Conservation (phyloP, 2,797 vertebrate species). For the Rhinogobio ventralis region DNA sequence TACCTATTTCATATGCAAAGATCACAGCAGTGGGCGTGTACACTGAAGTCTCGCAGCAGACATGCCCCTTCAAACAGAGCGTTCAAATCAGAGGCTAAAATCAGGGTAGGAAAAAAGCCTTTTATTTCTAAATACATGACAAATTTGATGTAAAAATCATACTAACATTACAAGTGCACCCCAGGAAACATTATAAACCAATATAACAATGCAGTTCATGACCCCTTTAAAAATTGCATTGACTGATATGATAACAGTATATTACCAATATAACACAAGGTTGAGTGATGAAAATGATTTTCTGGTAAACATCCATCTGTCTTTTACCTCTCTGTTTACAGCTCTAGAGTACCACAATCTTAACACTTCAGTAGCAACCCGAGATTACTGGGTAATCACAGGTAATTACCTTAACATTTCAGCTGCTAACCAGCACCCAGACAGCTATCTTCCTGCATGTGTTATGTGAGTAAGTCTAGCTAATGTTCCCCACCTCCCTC, state of each 20-base stretch:
- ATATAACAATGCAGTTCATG: too few relatives aligned
- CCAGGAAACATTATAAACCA: too few relatives aligned
- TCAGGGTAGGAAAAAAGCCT: too few relatives aligned
- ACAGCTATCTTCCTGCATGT: constrained; percentile 31
- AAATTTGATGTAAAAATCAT: too few relatives aligned
- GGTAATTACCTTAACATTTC: constrained; percentile 76
- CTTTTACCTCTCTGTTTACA: constrained; percentile 66
- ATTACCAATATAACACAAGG: not conserved
- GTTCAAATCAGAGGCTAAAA: too few relatives aligned
- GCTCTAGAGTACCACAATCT: constrained; percentile 96
- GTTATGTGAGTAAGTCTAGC: constrained; percentile 18
- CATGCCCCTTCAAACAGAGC: too few relatives aligned
- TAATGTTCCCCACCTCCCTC: not conserved
- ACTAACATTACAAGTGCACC: too few relatives aligned
- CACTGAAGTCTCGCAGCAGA: too few relatives aligned
- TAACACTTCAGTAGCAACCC: constrained; percentile 90
- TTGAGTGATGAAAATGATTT: constrained; percentile 20
- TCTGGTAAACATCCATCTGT: constrained; percentile 20
- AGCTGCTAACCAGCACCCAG: constrained; percentile 23
- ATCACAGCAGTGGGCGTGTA: too few relatives aligned
- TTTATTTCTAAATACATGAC: too few relatives aligned
- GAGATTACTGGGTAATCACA: constrained; percentile 96
- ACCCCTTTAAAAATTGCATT: too few relatives aligned
- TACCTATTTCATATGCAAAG: too few relatives aligned
- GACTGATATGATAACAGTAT: not conserved